Evolutionary conservation across 2,797 vertebrate genomes (phyloP).

Genomic region (Psittacula echo): DNA sequence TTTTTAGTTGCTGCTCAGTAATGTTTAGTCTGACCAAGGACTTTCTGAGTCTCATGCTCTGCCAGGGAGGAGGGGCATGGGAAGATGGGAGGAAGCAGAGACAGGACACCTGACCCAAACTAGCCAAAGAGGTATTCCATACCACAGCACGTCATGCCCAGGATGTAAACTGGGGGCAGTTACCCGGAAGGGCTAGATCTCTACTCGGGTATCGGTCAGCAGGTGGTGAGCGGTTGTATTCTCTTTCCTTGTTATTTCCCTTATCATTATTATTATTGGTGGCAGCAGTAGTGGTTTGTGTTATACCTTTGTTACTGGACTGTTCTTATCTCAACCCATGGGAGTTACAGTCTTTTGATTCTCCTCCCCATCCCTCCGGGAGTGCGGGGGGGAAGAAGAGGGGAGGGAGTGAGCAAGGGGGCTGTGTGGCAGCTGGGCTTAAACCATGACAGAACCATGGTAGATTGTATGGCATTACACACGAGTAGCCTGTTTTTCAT

Average conservation of each 20-base stretch:
- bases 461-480: too few species aligned
- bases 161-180: background rate
- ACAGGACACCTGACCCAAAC: background rate
- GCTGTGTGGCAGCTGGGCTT: too few species aligned
- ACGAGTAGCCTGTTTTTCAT: too few species aligned
- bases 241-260: background rate
- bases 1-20: background rate
- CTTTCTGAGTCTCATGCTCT: background rate
- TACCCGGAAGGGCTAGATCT: background rate
- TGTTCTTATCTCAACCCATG: background rate
- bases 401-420: too few species aligned
- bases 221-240: background rate
- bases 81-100: background rate
- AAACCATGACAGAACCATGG: too few species aligned
- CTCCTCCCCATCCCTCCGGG: too few species aligned
- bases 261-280: background rate
- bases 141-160: background rate
- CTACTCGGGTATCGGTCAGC: rapidly evolving
- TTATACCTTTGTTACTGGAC: background rate
- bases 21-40: background rate
- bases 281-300: background rate
- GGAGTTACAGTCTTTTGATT: too few species aligned
- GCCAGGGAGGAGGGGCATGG: background rate
- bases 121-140: background rate
- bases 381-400: too few species aligned